A percentile compares a stretch with the other conserved stretches of the same genome.
phyloP scores from a whole-genome alignment of 2,888 invertebrate genomes.

The Ametastegia equiseti region DNA sequence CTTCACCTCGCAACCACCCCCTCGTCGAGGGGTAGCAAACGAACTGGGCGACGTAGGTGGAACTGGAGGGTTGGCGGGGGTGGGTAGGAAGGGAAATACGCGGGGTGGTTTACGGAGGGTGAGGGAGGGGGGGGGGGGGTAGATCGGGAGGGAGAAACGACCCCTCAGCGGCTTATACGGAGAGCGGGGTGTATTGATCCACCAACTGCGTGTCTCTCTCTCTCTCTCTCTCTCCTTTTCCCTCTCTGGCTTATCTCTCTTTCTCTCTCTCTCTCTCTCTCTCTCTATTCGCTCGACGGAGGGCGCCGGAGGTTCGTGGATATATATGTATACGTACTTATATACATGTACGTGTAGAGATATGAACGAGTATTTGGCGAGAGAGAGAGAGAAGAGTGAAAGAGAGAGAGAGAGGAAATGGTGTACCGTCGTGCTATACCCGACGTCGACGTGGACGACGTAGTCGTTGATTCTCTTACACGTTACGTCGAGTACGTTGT shows the following conservation, averaged over 20 bases:
- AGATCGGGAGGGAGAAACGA: constrained; percentile 57
- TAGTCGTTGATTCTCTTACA: constrained; percentile 48
- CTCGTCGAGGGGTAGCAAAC: constrained; percentile 43
- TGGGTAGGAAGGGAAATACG: constrained; percentile 1
- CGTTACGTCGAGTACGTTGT: constrained; percentile 22
- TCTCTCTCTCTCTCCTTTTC: background rate
- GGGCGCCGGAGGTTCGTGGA: background rate
- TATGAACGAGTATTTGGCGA: no score
- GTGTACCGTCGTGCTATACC: constrained; percentile 57
- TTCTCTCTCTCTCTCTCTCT: constrained; percentile 9
- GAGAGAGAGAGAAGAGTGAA: background rate
- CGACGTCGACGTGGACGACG: constrained; percentile 54
- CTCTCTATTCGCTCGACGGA: constrained; percentile 50
- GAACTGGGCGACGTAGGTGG: constrained; percentile 45
- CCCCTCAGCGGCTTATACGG: constrained; percentile 43
- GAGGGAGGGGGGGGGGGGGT: constrained; percentile 55
- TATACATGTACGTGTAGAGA: no score
- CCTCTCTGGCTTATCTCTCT: background rate
- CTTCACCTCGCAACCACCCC: constrained; percentile 52
- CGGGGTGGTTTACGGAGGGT: constrained; percentile 55
- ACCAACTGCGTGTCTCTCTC: constrained; percentile 65
- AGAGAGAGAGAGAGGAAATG: constrained; percentile 61
- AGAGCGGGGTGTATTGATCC: constrained; percentile 72
- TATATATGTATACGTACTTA: background rate
- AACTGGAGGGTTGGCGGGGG: constrained; percentile 38